Base-by-base conservation (phyloP, 2,888 invertebrate species). In the Seira musarum region DNA sequence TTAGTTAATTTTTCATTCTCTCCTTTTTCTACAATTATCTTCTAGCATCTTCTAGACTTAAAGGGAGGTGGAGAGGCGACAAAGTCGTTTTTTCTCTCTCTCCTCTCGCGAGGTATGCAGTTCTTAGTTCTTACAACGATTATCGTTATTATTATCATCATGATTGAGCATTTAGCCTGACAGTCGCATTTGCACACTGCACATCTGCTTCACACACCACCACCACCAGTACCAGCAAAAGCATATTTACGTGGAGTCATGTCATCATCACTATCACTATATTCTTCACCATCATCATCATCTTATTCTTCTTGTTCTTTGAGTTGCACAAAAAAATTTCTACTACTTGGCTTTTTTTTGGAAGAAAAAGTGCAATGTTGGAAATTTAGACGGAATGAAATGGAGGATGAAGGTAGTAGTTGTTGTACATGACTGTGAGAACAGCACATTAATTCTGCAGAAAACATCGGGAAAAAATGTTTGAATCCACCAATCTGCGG, bases 281-380 rank as follows among this genome's bases (percentile, higher is more conserved):
- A 40, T 8, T 40, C 40, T 8, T 40, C 40, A 40, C 40, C 40
- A 40, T 8, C 13, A 8, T 40, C 6, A 13, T 13, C 13, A 8
- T 40, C 6, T 13, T 40, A 40, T 40, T 40, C 6, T 40, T 40
- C 6, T 40, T 40, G 13, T 40, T 40, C 40, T 13, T 40, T 40
- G 40, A 13, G 40, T 13, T 40, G 13, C 6, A 40, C 13, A 13
- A 40, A 40, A 40, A 40, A 40, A 40, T 8, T 8, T 40, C 6
- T 8, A 8, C 13, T 13, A 40, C 40, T 40, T 40, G 40, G 40
- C n/a, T n/a, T n/a, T 40, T 8, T 40, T 40, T 40, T 40, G 40
- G 40, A 40, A 40, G 49, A 57, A 67, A 57, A 76, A 63, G 63
- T 70, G 77, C 77, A 25, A 53, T 65, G 70, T 69, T 40, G 40